A percentile compares a stretch with the other conserved stretches of the same genome.
These are phyloP conservation scores for Polypedilum vanderplanki DNA, from an alignment of 1,140 invertebrate genomes.

Conservation along the genomic window DNA sequence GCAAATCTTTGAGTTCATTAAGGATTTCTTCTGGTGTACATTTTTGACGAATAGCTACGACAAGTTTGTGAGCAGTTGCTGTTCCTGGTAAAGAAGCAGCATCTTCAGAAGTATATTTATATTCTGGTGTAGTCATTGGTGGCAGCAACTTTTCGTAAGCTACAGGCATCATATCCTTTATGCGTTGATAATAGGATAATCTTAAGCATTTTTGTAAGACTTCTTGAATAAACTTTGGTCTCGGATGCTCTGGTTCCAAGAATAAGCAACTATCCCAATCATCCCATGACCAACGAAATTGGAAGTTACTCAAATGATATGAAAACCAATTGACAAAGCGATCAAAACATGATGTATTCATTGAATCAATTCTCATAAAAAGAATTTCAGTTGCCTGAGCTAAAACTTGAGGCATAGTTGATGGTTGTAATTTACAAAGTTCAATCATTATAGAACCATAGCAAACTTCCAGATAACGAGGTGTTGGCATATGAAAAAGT, in stretches of 20 bases:
- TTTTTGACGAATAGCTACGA: slow-evolving; percentile 77
- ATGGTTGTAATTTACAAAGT: slow-evolving; percentile 92
- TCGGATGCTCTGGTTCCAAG: slow-evolving; percentile 83
- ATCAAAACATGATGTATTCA: slow-evolving; percentile 96
- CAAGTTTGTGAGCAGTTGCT: slow-evolving; percentile 73
- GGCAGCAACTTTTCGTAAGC: slow-evolving; percentile 80
- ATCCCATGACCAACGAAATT: slow-evolving; percentile 98
- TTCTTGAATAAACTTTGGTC: slow-evolving; percentile 93
- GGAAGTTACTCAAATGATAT: slow-evolving; percentile 98
- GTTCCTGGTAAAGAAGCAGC: slow-evolving; percentile 75
- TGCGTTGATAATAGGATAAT: slow-evolving; percentile 89
- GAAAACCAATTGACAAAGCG: slow-evolving; percentile 97
- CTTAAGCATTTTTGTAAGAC: slow-evolving; percentile 85
- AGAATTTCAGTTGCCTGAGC: slow-evolving; percentile 97
- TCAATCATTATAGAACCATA: slow-evolving; percentile 96
- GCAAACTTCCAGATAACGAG: slow-evolving; percentile 82
- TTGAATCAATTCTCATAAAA: slow-evolving; percentile 90
- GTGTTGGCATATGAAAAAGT: slow-evolving; percentile 85
- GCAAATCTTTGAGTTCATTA: slow-evolving; percentile 79
- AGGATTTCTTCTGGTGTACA: slow-evolving; percentile 85
- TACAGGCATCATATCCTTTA: slow-evolving; percentile 86
- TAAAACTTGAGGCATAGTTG: slow-evolving; percentile 94
- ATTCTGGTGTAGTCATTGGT: slow-evolving; percentile 64
- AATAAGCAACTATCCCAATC: slow-evolving; percentile 82
- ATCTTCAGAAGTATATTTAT: slow-evolving; percentile 74